Base-by-base conservation (phyloP, 1,140 invertebrate species). In the Brachionus paranguensis region DNA sequence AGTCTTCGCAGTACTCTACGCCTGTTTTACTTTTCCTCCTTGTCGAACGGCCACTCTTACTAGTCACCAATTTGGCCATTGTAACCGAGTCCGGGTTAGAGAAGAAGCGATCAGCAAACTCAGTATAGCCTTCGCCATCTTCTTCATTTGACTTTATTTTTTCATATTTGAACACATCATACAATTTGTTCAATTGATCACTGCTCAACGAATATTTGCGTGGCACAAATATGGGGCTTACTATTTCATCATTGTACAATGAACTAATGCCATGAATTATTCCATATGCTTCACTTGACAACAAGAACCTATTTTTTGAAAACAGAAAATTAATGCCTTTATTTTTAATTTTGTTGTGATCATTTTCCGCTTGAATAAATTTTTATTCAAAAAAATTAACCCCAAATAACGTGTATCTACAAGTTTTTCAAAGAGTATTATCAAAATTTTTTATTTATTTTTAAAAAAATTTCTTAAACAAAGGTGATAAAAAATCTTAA, bases 261-360 rank as follows among this genome's bases (percentile, higher is more conserved):
- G 53, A 81, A 43, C 33, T 81, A 14, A 81, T 81, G 33, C 64
- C 64, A 47, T 81, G 78, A 10, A 81, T 81, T 14, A 81, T 41
- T 20, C 78, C 78, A 64, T 81, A 81, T 11, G 78, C 78, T 20
- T 81, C 78, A 47, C 78, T 81, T 3, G 78, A 68, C 64, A 81
- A 65, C 33, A 81, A 81, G 53, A 81, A 81, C 72, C 65, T 68
- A 37, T 37, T 37, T 68, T 47, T 47, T 12, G 12, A 1, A 47
- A 12, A 2, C 33, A 68, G 2, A 27, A 33, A 68, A 68, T 68
- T 55, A 17, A 2, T 55, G 1, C 14, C 17, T 55, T 50, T 50
- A n/a, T 50, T 50, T 50, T 50, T 4, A 33, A 33, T 33, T 37
- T 37, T 24, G 24, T 37, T 37, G 33, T 37, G 33, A 37, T 37